Conservation (phyloP, 2,113 vertebrate species). For the Sorex araneus region DNA sequence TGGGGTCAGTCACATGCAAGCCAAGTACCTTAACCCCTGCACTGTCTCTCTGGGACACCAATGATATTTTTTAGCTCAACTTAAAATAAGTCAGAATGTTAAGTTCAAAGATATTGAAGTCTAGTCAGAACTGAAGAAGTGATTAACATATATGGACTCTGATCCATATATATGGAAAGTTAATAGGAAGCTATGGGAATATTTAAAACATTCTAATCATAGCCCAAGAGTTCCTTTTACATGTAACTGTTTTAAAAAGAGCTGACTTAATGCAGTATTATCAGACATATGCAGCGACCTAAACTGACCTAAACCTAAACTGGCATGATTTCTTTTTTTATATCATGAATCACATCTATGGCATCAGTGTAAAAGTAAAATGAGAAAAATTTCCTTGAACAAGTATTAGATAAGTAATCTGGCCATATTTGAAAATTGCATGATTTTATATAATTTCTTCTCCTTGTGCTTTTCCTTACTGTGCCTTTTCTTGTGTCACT, state of each 20-base stretch:
- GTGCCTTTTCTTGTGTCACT: background rate
- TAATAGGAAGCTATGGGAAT: background rate
- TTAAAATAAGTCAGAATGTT: slow-evolving; percentile 52
- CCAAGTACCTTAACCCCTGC: too few species aligned
- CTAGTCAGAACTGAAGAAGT: background rate
- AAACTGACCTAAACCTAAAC: background rate
- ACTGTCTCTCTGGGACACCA: background rate
- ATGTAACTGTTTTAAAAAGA: background rate
- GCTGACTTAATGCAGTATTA: background rate
- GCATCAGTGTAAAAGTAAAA: slow-evolving; percentile 29
- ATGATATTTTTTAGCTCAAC: slow-evolving; percentile 29
- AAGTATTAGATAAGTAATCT: background rate
- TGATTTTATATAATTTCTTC: slow-evolving; percentile 19
- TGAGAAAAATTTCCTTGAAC: slow-evolving; percentile 39
- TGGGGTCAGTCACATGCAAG: too few species aligned
- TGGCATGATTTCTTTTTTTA: background rate
- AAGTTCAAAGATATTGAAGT: background rate
- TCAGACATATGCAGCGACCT: background rate
- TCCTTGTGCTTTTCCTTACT: slow-evolving; percentile 22
- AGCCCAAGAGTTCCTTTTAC: background rate
- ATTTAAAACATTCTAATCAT: background rate
- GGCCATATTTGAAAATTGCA: slow-evolving; percentile 24
- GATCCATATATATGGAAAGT: background rate
- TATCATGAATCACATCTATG: background rate
- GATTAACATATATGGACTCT: background rate